Conservation (phyloP, 2,113 vertebrate species). For the Dromaius novaehollandiae region DNA sequence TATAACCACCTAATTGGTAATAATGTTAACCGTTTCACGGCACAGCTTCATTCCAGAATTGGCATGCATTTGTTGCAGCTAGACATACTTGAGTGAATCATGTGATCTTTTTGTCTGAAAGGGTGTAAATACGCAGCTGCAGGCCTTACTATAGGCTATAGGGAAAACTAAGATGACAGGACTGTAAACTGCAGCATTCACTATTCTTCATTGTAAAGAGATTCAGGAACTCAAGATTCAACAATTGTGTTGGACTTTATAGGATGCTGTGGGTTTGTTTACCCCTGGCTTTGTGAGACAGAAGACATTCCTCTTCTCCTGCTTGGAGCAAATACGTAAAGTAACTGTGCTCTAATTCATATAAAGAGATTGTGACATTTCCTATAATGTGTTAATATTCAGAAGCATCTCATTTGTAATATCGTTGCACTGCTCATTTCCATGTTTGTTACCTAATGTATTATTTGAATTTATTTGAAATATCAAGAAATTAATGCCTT, state of each 20-base stretch:
- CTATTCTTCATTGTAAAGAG: neutral
- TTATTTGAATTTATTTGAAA: neutral
- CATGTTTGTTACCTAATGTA: neutral
- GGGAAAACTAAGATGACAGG: neutral
- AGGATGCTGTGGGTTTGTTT: accelerated
- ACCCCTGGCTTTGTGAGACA: neutral
- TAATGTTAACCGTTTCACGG: neutral
- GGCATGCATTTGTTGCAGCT: neutral
- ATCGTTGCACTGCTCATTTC: neutral
- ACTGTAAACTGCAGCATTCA: neutral
- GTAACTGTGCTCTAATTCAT: no score
- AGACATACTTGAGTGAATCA: neutral
- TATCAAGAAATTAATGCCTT: neutral
- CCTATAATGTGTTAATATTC: accelerated
- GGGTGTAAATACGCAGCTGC: neutral
- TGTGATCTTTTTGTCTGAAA: neutral
- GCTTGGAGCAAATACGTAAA: neutral
- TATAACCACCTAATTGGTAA: neutral
- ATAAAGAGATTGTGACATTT: neutral
- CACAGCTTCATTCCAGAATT: neutral
- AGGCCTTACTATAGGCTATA: no score
- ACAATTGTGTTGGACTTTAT: accelerated
- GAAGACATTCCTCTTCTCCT: neutral
- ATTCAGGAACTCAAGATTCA: neutral
- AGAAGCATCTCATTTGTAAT: neutral